Percentiles rank a stretch among this genome's conserved stretches.
These are phyloP conservation scores for Porites divaricata DNA, from an alignment of 92 coral and sea anemone species.

Conservation along the genomic window DNA sequence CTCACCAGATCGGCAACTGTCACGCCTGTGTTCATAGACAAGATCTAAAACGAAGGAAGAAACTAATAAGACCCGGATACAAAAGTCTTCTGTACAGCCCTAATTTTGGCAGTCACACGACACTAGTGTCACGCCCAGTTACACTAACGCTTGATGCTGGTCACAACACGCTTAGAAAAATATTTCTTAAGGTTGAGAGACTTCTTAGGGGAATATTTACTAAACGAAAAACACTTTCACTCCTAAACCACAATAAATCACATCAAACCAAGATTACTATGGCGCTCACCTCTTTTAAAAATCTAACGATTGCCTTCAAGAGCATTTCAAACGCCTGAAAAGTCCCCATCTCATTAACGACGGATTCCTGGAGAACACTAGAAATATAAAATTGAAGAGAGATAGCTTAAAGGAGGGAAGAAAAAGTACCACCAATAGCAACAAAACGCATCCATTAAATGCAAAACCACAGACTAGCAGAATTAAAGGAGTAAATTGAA, in stretches of 20 bases:
- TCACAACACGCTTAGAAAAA: too few relatives aligned
- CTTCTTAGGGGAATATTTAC: too few relatives aligned
- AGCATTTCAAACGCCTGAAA: constrained; percentile 61
- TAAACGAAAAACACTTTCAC: too few relatives aligned
- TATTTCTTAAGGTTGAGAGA: too few relatives aligned
- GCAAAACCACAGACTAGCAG: background rate
- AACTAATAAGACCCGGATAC: too few relatives aligned
- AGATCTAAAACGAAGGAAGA: constrained; percentile 50
- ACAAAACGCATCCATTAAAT: too few relatives aligned
- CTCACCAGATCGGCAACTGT: constrained; percentile 68
- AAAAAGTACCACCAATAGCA: background rate
- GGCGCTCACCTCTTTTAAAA: constrained; percentile 73
- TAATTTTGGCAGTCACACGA: too few relatives aligned
- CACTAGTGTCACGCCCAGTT: too few relatives aligned
- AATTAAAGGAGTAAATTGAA: background rate
- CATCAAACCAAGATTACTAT: background rate
- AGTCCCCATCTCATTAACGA: constrained; percentile 54
- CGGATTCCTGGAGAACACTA: constrained; percentile 74
- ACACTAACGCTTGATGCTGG: too few relatives aligned
- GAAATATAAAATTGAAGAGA: background rate
- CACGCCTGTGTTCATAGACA: constrained; percentile 75
- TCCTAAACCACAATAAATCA: too few relatives aligned
- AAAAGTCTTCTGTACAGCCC: too few relatives aligned
- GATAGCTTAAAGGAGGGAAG: background rate
- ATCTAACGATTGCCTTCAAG: constrained; percentile 57